Evolutionary conservation across 2,888 invertebrate species (phyloP), one percentile per base, ranked within the genome.

Genomic region (Petrolisthes cinctipes): DNA sequence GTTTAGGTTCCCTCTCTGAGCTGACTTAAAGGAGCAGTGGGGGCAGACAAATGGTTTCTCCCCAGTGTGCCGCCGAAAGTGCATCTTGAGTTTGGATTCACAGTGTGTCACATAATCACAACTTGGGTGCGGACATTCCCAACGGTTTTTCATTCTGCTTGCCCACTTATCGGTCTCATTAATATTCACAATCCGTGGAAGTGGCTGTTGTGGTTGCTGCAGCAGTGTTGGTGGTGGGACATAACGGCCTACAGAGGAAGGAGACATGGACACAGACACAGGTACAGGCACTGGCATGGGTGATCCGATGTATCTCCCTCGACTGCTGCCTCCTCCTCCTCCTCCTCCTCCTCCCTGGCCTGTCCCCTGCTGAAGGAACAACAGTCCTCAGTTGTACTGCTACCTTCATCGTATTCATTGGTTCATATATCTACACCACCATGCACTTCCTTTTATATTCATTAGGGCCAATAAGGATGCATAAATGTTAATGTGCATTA

Each of bases 321-420:
- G 37, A 37, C 71, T 78, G 9, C 51, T 51, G 79, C 76, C 37
- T 37, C 37, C 37, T 37, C 37, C 37, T 37, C 37, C 37, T 37
- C 37, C 37, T 37, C 37, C 37, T 37, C 37, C 79, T 37, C 53
- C 86, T 73, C 57, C 86, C 53, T 80, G 78, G 56, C 86, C 79
- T 78, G 83, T 61, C 79, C 86, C 80, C 86, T 86, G 86, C 78
- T 83, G 83, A 86, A 86, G 86, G 86, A 86, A 86, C 86, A 86
- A 86, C 83, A 86, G 83, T 86, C 83, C 83, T 86, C 83, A 86
- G 86, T 37, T 86, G 83, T 86, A 54, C 73, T 53, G 53, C 54
- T n/a, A 51, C 61, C 76, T 11, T 51, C 84, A 37, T 37, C 37
- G 37, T 37, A 37, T 37, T 37, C 37, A 37, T 37, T 37, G 37